Evolutionary conservation across 2,888 invertebrate genomes (phyloP).

Genomic region (Thera britannica): DNA sequence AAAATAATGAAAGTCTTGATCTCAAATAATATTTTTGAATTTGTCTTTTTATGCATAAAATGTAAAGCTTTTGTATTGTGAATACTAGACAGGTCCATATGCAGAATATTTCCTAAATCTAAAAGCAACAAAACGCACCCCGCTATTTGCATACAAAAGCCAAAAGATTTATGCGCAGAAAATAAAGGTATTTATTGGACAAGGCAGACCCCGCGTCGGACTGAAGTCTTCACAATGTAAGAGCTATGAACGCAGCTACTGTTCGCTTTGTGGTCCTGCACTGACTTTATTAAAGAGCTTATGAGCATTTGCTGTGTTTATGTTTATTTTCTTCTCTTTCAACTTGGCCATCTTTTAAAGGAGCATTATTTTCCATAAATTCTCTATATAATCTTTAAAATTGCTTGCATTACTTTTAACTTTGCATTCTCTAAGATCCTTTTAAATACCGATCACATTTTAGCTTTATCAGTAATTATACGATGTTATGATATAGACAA

Average conservation of each 20-base stretch:
- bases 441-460: too few species aligned
- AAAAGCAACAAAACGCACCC: slow-evolving; percentile 50
- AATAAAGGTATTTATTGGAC: slow-evolving; percentile 65
- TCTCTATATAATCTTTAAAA: too few species aligned
- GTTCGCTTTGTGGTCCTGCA: slow-evolving; percentile 28
- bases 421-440: too few species aligned
- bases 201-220: slow-evolving; percentile 36
- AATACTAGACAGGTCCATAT: background rate
- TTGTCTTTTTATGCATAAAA: background rate
- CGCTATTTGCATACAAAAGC: slow-evolving; percentile 69
- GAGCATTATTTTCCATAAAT: background rate
- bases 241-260: slow-evolving; percentile 40
- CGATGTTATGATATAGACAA: too few species aligned
- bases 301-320: slow-evolving; percentile 22
- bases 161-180: slow-evolving; percentile 47
- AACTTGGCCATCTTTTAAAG: slow-evolving; percentile 11
- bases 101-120: slow-evolving; percentile 4
- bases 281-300: slow-evolving; percentile 26
- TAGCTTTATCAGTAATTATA: too few species aligned
- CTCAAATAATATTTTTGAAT: too few species aligned
- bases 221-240: slow-evolving; percentile 34
- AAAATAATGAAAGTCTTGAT: background rate
- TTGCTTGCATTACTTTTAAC: too few species aligned
- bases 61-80: background rate
- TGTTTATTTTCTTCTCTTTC: slow-evolving; percentile 12